Evolutionary conservation across 2,113 vertebrate species (phyloP).

Genomic region (Eubucco bourcierii): DNA sequence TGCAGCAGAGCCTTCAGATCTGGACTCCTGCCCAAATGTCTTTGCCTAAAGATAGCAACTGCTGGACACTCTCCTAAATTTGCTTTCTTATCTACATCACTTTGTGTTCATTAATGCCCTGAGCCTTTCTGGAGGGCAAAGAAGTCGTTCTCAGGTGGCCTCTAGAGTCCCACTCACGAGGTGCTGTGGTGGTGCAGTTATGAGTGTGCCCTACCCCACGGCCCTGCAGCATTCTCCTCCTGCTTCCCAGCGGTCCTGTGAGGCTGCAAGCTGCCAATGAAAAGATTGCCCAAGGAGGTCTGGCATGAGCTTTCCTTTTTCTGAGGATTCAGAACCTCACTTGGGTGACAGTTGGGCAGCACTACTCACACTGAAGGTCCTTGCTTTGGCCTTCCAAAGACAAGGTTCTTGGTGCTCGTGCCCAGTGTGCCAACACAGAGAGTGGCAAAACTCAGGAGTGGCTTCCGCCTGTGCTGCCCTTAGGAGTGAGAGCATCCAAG

Average conservation of each 20-base stretch:
- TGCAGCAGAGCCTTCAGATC: constrained; percentile 1
- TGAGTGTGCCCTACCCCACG: rapidly evolving
- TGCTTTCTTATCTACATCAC: not conserved
- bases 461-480: not conserved
- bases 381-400: not conserved
- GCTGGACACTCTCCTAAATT: constrained; percentile 25
- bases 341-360: not conserved
- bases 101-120: not conserved
- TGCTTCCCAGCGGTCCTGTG: rapidly evolving
- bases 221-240: not conserved
- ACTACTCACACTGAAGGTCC: not conserved
- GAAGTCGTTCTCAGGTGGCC: not conserved
- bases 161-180: not conserved
- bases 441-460: not conserved
- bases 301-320: not conserved
- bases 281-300: not conserved
- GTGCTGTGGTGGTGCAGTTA: not conserved
- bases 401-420: not conserved
- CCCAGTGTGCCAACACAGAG: not conserved
- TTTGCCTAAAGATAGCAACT: constrained; percentile 38
- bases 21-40: constrained; percentile 37
- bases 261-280: not conserved
- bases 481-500: not conserved
- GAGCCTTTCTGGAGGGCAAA: not conserved
- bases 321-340: not conserved